Conservation (phyloP, 2,113 vertebrate species). For the Falco punctatus region DNA sequence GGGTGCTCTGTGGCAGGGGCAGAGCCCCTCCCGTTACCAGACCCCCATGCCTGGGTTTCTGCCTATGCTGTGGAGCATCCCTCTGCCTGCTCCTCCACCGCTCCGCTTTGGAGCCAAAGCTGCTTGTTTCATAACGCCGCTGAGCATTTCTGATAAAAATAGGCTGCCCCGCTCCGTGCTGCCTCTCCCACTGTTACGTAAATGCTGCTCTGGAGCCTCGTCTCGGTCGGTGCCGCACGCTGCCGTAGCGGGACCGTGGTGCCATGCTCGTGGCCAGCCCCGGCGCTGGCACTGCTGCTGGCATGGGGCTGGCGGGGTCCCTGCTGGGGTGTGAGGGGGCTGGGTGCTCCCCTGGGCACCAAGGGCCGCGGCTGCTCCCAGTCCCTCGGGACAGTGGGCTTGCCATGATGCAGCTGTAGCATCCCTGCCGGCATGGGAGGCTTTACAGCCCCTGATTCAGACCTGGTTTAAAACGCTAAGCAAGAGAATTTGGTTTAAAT, state of each 20-base stretch:
- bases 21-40: not conserved
- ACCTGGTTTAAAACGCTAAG: not conserved
- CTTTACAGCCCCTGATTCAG: fast-evolving
- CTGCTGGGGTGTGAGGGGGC: too few relatives aligned
- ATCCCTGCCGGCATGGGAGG: not conserved
- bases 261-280: not conserved
- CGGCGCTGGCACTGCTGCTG: not conserved
- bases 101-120: not conserved
- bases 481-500: fast-evolving
- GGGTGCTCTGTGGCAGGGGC: not conserved
- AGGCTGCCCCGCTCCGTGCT: conserved; percentile 11
- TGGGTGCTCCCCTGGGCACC: fast-evolving
- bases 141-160: conserved; percentile 32
- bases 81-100: not conserved
- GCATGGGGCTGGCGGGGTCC: not conserved
- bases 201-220: not conserved
- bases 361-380: not conserved
- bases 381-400: not conserved
- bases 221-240: not conserved
- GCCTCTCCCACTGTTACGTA: conserved; percentile 31
- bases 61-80: not conserved
- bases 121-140: not conserved
- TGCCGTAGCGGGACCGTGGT: fast-evolving
- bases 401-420: not conserved
- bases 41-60: fast-evolving